A percentile compares a stretch with the other conserved stretches of the same genome.
Conservation (phyloP, 2,888 invertebrate species). For the Plusia festucae region DNA sequence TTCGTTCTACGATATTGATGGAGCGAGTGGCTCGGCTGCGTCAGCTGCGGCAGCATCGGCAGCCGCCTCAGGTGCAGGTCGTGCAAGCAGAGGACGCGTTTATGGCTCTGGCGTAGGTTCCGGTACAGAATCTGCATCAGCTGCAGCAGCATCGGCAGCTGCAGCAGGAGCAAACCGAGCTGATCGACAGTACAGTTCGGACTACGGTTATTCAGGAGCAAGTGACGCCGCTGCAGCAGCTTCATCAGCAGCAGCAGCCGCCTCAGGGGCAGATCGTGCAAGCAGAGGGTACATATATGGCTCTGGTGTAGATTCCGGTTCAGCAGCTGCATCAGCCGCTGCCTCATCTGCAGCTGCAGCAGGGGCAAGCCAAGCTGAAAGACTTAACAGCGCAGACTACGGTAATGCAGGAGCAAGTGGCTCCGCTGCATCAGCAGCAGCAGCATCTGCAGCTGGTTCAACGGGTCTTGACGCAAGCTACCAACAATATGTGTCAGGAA, state of each 20-base stretch:
- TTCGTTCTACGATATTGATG: not conserved
- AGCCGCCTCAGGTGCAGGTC: not conserved
- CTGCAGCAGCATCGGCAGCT: not conserved
- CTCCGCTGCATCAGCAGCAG: slow-evolving; percentile 16
- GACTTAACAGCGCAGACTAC: too few species aligned
- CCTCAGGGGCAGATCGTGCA: too few species aligned
- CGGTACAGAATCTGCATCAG: not conserved
- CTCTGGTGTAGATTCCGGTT: slow-evolving; percentile 22
- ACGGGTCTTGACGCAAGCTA: not conserved
- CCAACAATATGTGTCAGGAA: not conserved
- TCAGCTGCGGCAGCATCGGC: not conserved
- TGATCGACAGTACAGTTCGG: not conserved
- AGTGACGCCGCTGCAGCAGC: too few species aligned
- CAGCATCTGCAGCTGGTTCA: not conserved
- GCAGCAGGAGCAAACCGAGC: not conserved
- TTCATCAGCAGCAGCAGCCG: slow-evolving; percentile 16
- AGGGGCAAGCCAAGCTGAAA: slow-evolving; percentile 21
- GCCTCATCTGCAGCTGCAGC: slow-evolving; percentile 46
- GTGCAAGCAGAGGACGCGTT: too few species aligned
- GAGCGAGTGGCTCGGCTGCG: too few species aligned
- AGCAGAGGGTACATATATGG: too few species aligned
- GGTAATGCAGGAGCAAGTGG: slow-evolving; percentile 9
- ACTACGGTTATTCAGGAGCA: too few species aligned
- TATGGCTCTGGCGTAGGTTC: too few species aligned
- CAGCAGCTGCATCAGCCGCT: slow-evolving; percentile 31